Percentiles rank a stretch among this genome's conserved stretches.
Evolutionary conservation across 1,140 invertebrate species (phyloP).

Genomic region (Harlomillsia oculata): DNA sequence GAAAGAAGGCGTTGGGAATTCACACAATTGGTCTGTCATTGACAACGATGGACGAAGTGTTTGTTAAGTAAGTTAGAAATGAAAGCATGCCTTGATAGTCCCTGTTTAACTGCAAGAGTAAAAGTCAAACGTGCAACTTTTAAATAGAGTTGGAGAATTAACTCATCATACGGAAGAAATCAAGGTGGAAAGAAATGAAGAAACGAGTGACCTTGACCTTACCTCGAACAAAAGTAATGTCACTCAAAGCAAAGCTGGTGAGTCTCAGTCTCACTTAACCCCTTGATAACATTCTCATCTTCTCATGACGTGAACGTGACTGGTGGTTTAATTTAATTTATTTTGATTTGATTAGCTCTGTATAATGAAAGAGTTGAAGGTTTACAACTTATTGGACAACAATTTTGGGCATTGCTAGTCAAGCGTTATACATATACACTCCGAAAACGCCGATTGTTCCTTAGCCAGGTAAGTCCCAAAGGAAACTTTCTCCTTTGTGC

Average conservation of each 20-base stretch:
- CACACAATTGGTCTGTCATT: constrained; percentile 30
- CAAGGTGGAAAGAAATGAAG: too few species aligned
- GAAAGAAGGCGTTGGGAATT: constrained; percentile 30
- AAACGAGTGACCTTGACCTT: neutral
- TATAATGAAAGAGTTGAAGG: constrained; percentile 5
- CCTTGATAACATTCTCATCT: too few species aligned
- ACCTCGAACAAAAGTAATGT: too few species aligned
- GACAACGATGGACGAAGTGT: constrained; percentile 36
- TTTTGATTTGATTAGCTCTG: too few species aligned
- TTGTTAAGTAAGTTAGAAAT: constrained; percentile 10
- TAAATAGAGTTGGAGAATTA: constrained; percentile 7
- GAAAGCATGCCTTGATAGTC: too few species aligned
- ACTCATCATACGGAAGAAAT: too few species aligned
- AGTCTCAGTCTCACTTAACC: too few species aligned
- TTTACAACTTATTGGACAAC: constrained; percentile 16
- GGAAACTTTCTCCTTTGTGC: neutral
- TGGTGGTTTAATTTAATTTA: too few species aligned
- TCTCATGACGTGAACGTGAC: too few species aligned
- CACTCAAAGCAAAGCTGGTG: too few species aligned
- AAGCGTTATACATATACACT: constrained; percentile 29
- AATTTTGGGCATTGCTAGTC: constrained; percentile 22
- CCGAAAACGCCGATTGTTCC: constrained; percentile 19
- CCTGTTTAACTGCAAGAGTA: too few species aligned
- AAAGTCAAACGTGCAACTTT: too few species aligned
- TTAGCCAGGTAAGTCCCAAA: constrained; percentile 23